Evolutionary conservation across 92 coral and sea anemone genomes (phyloP).

Genomic region (Blastomussa wellsi): DNA sequence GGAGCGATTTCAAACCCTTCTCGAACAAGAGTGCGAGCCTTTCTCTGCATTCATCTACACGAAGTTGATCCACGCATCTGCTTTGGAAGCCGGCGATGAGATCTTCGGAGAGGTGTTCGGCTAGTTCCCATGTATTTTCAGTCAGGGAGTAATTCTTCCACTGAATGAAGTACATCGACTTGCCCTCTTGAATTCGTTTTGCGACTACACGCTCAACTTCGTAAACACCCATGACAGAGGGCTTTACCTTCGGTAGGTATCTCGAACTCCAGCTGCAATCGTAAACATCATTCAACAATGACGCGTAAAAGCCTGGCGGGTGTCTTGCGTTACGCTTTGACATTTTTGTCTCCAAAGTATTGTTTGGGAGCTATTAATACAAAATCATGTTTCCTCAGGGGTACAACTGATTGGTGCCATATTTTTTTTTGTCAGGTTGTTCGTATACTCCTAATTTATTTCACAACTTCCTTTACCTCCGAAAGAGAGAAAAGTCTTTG

Average conservation of each 20-base stretch:
- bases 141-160: background rate
- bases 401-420: no score
- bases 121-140: background rate
- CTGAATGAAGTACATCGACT: background rate
- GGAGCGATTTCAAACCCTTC: no score
- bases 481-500: no score
- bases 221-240: constrained; percentile 26
- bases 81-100: background rate
- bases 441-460: no score
- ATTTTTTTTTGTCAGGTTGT: no score
- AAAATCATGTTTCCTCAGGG: no score
- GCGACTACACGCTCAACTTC: constrained; percentile 46
- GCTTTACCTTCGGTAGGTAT: constrained; percentile 32
- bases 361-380: no score
- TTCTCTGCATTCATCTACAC: background rate
- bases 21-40: background rate
- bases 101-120: background rate
- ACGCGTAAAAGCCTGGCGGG: no score
- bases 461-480: no score
- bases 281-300: constrained; percentile 7
- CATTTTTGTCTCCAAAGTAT: no score
- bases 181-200: background rate
- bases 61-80: background rate
- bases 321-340: no score
- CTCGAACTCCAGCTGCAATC: constrained; percentile 7